Conservation (phyloP, 2,888 invertebrate genomes). For the Agrilus biguttatus region DNA sequence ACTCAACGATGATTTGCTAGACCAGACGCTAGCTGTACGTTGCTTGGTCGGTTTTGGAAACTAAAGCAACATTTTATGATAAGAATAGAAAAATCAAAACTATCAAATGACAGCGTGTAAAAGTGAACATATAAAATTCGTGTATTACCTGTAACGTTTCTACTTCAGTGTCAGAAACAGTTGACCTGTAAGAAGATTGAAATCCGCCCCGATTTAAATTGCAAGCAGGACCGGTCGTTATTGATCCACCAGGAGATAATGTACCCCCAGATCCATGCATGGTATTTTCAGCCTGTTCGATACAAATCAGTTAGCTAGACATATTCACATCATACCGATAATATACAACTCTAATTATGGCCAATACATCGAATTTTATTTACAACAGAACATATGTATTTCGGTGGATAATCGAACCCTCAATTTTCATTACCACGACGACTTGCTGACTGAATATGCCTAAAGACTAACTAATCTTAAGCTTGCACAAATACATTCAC, state of each 20-base stretch:
- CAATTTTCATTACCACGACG: no score
- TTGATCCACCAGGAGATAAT: constrained; percentile 52
- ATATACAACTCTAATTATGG: neutral
- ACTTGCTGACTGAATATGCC: no score
- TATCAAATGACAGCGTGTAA: neutral
- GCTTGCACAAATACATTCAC: no score
- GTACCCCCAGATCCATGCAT: constrained; percentile 49
- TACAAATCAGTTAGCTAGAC: constrained; percentile 15
- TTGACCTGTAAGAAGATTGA: constrained; percentile 70
- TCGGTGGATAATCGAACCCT: no score
- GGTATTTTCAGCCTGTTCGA: constrained; percentile 40
- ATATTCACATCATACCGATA: constrained; percentile 13
- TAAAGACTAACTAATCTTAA: no score
- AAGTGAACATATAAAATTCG: constrained; percentile 27
- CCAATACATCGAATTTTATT: neutral
- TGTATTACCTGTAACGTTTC: constrained; percentile 65
- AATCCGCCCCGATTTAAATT: constrained; percentile 54
- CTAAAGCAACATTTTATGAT: constrained; percentile 26
- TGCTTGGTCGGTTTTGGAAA: constrained; percentile 60
- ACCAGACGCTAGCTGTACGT: constrained; percentile 80
- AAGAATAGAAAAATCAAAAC: neutral
- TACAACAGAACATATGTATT: no score
- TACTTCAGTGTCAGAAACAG: constrained; percentile 89
- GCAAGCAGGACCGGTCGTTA: constrained; percentile 61
- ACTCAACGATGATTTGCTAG: constrained; percentile 78